These are phyloP conservation scores for Pterocles gutturalis DNA, from an alignment of 2,113 vertebrate species.

Conservation along the genomic window DNA sequence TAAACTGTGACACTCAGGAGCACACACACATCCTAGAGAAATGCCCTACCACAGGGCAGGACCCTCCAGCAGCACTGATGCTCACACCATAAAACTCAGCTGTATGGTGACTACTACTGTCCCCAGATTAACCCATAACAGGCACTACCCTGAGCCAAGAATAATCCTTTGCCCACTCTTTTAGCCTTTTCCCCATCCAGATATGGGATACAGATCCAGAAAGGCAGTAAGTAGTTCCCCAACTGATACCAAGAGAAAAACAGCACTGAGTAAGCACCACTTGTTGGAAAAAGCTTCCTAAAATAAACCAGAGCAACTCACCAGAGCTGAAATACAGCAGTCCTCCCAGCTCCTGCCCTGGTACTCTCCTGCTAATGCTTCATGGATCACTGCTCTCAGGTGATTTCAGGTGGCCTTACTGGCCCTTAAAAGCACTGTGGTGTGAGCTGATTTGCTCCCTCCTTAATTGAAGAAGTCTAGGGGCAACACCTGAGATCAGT, in stretches of 20 bases:
- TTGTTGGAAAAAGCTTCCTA: background rate
- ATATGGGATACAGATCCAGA: background rate
- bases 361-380: accelerated
- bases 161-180: background rate
- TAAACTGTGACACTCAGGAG: background rate
- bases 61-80: background rate
- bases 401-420: accelerated
- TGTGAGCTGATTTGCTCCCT: background rate
- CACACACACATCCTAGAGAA: accelerated
- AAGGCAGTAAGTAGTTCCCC: accelerated
- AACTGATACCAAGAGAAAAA: background rate
- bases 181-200: background rate
- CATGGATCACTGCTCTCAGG: accelerated
- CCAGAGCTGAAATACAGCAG: background rate
- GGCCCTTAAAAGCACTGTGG: background rate
- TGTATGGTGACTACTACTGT: accelerated
- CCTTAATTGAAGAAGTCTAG: background rate
- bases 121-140: background rate
- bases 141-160: background rate
- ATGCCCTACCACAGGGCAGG: background rate
- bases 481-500: background rate
- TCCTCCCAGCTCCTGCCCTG: accelerated
- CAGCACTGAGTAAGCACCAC: accelerated
- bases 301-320: background rate
- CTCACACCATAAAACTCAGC: background rate